phyloP scores from a whole-genome alignment of 2,113 vertebrate genomes.

The Urocitellus parryii region DNA sequence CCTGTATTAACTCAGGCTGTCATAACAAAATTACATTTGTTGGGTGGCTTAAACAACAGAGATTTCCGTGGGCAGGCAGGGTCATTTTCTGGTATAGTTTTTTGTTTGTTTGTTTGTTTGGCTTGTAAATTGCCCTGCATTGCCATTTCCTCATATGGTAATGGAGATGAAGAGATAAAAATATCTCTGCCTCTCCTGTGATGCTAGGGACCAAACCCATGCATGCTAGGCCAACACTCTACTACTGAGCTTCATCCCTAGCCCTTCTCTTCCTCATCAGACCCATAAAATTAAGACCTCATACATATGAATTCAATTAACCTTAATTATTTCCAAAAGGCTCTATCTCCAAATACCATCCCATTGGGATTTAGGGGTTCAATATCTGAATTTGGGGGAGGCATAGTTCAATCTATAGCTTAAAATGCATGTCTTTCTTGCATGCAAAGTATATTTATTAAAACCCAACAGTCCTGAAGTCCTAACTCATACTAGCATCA shows the following conservation, averaged over 20 bases:
- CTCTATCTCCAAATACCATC: not conserved
- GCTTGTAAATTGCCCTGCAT: not conserved
- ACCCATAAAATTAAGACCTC: not conserved
- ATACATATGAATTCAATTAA: not conserved
- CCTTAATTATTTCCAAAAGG: not conserved
- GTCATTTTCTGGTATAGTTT: not conserved
- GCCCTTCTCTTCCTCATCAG: not conserved
- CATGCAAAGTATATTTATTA: not conserved
- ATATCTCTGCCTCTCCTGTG: not conserved
- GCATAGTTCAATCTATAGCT: not conserved
- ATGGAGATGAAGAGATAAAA: not conserved
- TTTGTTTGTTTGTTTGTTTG: no score
- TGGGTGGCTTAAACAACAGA: not conserved
- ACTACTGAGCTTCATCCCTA: not conserved
- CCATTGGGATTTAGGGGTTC: not conserved
- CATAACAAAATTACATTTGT: not conserved
- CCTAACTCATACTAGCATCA: not conserved
- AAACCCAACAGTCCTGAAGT: not conserved
- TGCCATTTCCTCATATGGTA: rapidly evolving
- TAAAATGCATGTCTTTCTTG: not conserved
- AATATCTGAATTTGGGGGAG: not conserved
- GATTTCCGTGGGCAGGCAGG: not conserved
- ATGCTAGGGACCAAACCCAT: not conserved
- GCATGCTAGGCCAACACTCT: not conserved
- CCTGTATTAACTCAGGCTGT: not conserved